phyloP scores from a whole-genome alignment of 2,797 vertebrate species.

The Lepus townsendii region DNA sequence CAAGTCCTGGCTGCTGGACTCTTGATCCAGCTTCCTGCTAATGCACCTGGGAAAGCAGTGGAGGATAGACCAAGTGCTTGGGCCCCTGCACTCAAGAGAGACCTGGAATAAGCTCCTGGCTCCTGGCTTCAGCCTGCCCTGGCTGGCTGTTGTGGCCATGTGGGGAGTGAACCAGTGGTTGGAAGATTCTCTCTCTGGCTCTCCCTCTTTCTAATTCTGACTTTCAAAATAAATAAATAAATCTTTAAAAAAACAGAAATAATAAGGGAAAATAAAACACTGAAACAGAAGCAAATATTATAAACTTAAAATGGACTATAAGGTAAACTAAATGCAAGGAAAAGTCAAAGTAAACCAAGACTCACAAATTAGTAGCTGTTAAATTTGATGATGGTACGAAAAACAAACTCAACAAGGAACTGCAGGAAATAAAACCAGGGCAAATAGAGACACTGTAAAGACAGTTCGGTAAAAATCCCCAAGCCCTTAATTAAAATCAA shows the following conservation, averaged over 20 bases:
- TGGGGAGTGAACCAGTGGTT: no score
- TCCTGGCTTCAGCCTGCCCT: no score
- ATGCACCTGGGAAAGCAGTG: no score
- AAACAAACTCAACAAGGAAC: not conserved
- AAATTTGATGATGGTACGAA: not conserved
- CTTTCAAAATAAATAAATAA: no score
- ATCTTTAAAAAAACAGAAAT: not conserved
- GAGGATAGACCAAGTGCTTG: no score
- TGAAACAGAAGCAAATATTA: not conserved
- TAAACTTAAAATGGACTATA: not conserved
- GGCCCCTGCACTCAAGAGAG: no score
- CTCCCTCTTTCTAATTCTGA: no score
- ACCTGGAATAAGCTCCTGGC: no score
- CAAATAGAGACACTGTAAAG: not conserved
- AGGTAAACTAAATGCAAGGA: not conserved
- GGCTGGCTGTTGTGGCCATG: no score
- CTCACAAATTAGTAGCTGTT: not conserved
- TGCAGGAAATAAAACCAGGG: conserved; percentile 39
- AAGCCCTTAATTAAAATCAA: conserved; percentile 48
- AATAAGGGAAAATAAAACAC: not conserved
- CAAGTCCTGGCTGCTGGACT: no score
- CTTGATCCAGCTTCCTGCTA: no score
- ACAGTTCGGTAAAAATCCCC: not conserved
- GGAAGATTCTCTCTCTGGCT: no score
- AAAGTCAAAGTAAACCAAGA: not conserved